Evolutionary conservation across 2,888 invertebrate species (phyloP), one percentile per base, ranked within the genome.

Genomic region (Athalia cordata): DNA sequence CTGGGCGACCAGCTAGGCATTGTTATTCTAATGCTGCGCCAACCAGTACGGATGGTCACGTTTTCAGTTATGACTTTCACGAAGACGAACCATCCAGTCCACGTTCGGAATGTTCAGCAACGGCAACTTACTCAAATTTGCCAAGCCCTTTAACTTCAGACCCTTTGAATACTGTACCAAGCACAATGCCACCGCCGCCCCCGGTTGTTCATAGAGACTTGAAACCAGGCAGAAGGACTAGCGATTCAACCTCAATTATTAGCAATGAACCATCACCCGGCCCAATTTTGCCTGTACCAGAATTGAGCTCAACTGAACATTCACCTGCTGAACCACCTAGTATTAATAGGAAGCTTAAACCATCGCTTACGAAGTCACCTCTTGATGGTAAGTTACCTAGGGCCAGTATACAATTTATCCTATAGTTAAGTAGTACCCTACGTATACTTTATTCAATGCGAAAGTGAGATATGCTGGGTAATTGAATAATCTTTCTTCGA

Each of bases 261-360:
- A 89, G 91, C 72, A 91, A 90, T 80, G 91, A 91, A 81, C 86
- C 90, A 43, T 91, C 91, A 0, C 91, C 91, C 11, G 88, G 90
- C 15, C 83, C 87, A 4, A 80, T 82, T 70, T 74, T 85, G 4
- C 82, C 83, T 43, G 78, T 81, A 29, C 81, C 84, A 15, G 89
- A 89, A 68, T 79, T 83, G n/a, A 89, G 87, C 80, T 87, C 87
- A 29, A 84, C 86, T 7, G 89, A 89, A 79, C 88, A 87, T 81
- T 87, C 85, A 77, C 89, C 89, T 11, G 87, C 89, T 6, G 87
- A 94, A 79, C 95, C 96, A 62, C 96, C 97, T 11, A 93, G 93
- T 55, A 96, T 97, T 47, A 95, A 97, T 88, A 92, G 97, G 74
- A 95, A 94, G 64, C 91, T 97, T 59, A 97, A 97, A 89, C 97